A percentile compares a stretch with the other conserved stretches of the same genome.
These are phyloP conservation scores for Stichodactyla helianthus DNA, from an alignment of 64 coral and sea anemone genomes.

Conservation along the genomic window DNA sequence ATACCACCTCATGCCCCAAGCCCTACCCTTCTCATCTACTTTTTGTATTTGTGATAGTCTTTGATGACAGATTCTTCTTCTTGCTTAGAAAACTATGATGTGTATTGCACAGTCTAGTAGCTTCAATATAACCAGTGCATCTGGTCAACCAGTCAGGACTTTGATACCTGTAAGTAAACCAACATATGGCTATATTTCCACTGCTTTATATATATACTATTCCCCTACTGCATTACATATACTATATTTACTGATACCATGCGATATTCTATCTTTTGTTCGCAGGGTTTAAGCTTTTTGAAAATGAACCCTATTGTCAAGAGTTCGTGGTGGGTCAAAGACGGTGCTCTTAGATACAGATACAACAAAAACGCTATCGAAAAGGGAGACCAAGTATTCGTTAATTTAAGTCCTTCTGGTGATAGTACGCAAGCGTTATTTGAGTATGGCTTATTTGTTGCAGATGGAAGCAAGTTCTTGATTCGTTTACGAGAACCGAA, in stretches of 20 bases:
- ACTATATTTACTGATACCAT: background rate
- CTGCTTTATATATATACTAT: too few relatives aligned
- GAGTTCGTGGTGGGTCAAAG: conserved; percentile 48
- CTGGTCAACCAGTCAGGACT: conserved; percentile 52
- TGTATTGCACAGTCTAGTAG: conserved; percentile 49
- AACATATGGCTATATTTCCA: background rate
- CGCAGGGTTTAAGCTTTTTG: conserved; percentile 38
- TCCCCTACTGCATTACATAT: too few relatives aligned
- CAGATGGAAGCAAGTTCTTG: conserved; percentile 52
- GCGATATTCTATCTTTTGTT: background rate
- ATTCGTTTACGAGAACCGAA: conserved; percentile 27
- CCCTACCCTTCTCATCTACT: background rate
- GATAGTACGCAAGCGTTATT: conserved; percentile 46
- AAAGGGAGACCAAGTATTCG: conserved; percentile 37
- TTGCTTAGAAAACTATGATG: conserved; percentile 28
- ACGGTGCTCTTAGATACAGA: conserved; percentile 29
- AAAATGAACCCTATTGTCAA: conserved; percentile 15
- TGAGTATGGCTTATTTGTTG: conserved; percentile 45
- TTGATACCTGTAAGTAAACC: conserved; percentile 51
- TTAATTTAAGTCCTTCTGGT: conserved; percentile 40
- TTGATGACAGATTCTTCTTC: background rate
- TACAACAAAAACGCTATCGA: conserved; percentile 38
- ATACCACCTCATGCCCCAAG: too few relatives aligned
- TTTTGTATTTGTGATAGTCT: background rate
- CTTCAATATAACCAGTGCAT: conserved; percentile 50